These are phyloP conservation scores for Phrynocephalus guinanensis DNA, from an alignment of 2,797 vertebrate genomes.

Conservation along the genomic window DNA sequence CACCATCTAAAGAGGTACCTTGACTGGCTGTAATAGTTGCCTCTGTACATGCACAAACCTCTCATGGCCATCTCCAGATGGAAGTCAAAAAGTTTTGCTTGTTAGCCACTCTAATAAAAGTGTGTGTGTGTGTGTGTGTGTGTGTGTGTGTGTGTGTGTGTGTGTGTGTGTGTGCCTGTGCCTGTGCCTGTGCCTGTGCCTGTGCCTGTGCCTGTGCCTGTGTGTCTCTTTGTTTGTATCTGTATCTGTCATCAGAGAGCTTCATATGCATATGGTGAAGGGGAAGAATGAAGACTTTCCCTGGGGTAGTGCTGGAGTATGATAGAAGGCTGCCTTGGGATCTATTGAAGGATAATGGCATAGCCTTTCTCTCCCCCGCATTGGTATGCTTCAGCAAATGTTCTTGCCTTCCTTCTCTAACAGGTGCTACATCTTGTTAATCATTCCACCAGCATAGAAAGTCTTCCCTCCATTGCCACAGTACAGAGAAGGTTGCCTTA, in stretches of 20 bases:
- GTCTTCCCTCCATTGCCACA: conserved; percentile 51
- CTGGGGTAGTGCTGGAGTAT: background rate
- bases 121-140: no score
- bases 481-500: conserved; percentile 63
- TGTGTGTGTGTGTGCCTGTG: no score
- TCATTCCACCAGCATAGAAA: conserved; percentile 62
- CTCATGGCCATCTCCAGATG: no score
- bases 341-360: background rate
- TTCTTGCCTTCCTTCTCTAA: conserved; percentile 18
- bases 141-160: no score
- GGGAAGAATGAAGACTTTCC: background rate
- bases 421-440: conserved; percentile 61
- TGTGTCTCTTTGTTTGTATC: no score
- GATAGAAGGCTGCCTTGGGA: background rate
- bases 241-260: background rate
- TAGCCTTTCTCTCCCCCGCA: background rate
- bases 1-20: no score
- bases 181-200: no score
- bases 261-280: background rate
- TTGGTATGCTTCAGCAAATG: background rate
- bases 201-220: no score
- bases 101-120: no score
- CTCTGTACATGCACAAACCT: no score
- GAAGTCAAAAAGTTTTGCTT: no score
- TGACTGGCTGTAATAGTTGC: no score